Conservation (phyloP, 1,140 invertebrate genomes). For the Ridgeia piscesae region DNA sequence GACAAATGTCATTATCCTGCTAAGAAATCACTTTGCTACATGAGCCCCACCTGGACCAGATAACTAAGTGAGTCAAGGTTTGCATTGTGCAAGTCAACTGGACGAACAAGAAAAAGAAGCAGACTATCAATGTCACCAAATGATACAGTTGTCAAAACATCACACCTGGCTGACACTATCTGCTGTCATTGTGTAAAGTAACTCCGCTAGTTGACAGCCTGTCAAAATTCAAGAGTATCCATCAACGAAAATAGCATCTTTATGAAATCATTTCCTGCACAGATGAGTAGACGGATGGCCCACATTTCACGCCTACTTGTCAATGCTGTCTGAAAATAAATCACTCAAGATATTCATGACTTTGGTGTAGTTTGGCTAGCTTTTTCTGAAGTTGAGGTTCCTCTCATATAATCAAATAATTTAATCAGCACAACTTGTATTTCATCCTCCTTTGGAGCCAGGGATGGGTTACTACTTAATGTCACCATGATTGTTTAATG, state of each 20-base stretch:
- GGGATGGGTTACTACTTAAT: neutral
- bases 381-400: neutral
- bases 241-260: slow-evolving; percentile 6
- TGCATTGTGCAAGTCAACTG: neutral
- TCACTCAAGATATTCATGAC: neutral
- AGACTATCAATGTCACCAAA: neutral
- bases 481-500: neutral
- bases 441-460: neutral
- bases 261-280: neutral
- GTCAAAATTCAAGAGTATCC: neutral
- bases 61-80: neutral
- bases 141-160: neutral
- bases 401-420: neutral
- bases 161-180: neutral
- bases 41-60: neutral
- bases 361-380: neutral
- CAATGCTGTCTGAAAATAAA: neutral
- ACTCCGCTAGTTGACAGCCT: neutral
- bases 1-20: neutral
- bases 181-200: neutral
- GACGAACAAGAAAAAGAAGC: neutral
- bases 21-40: neutral
- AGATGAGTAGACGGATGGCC: neutral
- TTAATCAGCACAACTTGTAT: neutral
- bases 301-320: neutral